phyloP scores from a whole-genome alignment of 2,888 invertebrate genomes.

The Eurois occulta region DNA sequence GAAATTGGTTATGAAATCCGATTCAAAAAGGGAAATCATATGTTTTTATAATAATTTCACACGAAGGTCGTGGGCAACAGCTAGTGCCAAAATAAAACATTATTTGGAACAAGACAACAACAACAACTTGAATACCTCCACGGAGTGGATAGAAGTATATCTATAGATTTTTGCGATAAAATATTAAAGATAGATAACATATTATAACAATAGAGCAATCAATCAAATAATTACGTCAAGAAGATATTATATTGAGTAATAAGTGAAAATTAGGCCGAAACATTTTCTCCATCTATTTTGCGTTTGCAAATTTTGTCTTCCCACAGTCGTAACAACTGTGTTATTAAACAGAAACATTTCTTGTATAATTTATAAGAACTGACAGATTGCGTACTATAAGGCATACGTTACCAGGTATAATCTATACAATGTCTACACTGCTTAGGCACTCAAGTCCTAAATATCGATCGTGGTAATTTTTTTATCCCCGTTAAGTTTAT shows the following conservation, averaged over 20 bases:
- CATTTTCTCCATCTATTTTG: not conserved
- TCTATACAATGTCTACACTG: not conserved
- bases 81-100: not conserved
- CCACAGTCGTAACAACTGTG: not conserved
- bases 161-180: not conserved
- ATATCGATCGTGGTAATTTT: conserved; percentile 51
- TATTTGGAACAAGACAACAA: not conserved
- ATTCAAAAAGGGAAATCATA: too few relatives aligned
- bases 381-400: not conserved
- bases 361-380: not conserved
- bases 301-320: not conserved
- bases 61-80: too few relatives aligned
- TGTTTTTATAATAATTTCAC: too few relatives aligned
- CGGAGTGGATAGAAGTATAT: not conserved
- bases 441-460: not conserved
- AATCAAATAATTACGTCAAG: not conserved
- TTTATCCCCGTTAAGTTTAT: conserved; percentile 52
- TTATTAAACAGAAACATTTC: not conserved
- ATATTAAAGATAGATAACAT: not conserved
- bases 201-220: not conserved
- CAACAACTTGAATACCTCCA: not conserved
- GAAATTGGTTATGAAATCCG: too few relatives aligned
- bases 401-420: not conserved
- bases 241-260: not conserved
- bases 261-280: not conserved